Evolutionary conservation across 1,140 invertebrate genomes (phyloP), one percentile per base, ranked within the genome.

Genomic region (Oppia nitens): DNA sequence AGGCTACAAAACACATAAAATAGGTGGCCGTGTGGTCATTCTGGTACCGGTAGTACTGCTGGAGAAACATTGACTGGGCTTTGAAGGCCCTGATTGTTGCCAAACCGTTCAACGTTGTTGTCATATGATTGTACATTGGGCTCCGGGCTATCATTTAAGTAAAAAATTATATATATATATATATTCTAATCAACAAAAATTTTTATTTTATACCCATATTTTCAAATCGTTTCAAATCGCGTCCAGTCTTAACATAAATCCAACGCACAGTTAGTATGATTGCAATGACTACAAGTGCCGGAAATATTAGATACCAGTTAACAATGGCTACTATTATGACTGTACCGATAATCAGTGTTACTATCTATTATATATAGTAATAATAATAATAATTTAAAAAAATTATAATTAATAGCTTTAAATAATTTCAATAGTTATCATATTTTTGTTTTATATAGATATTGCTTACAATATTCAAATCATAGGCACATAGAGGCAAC

Each of bases 221-320:
- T 77, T 94, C 89, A 59, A 93, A 75, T 60, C 89, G 78, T 73
- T 93, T 92, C 17, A 93, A 76, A 72, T 83, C 86, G 57, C 87
- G 75, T 23, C 85, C 86, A 0, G 87, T 85, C 25, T 75, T 75
- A n/a, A 94, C 73, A 70, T 92, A 94, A 67, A 87, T 81, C 55
- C 76, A 73, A 40, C 87, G 71, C 47, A 91, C 72, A 3, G 80
- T 73, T 63, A 83, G 79, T 71, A 90, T 89, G n/a, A 88, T 69
- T 1, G 82, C 59, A 0, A 75, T 75, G 24, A 92, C 75, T 20
- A 83, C 66, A 12, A 79, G 4, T 0, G 84, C 83, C 0, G 85
- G 80, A 20, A 89, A 77, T 0, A 92, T 78, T 0, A 83, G 66
- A 32, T 73, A 67, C 60, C 71, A 57, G n/a, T 57, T 40, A 21